Evolutionary conservation across 2,888 invertebrate species (phyloP), one percentile per base, ranked within the genome.

Genomic region (Zhengitettix transpicula): DNA sequence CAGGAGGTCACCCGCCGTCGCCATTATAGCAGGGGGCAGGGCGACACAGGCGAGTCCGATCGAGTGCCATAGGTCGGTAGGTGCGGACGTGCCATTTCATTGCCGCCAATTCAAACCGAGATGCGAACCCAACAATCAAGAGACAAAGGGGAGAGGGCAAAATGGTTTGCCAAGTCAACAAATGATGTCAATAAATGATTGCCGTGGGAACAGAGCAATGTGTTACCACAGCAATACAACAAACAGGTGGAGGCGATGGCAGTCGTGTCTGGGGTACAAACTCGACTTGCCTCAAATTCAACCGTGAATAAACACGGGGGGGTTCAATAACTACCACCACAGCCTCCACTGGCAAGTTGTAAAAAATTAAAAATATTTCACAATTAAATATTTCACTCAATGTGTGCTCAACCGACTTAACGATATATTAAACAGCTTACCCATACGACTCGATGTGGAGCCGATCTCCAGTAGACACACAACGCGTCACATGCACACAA

Each of bases 141-240:
- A 80, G 78, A 79, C 78, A 80, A 77, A 75, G 75, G 76, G 75
- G 77, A 78, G 78, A 79, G 78, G 79, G 79, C 78, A 79, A 78
- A 74, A 77, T 77, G 75, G 78, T 78, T 80, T 80, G 79, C 80
- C 79, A 78, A 78, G 78, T 80, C 78, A 80, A 73, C 74, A 72
- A 75, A 71, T 72, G 61, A 62, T 62, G 61, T 61, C 63, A 64
- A 58, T 47, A 47, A 60, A 62, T 58, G 56, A 62, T 63, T 61
- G 63, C 63, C 60, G 60, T 63, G 63, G 60, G 60, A 63, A 63
- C 63, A 63, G 57, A 57, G 53, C 52, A 56, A 56, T 47, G 47
- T 58, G 60, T 64, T 62, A 62, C 64, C 64, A 64, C 55, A 63
- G 62, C 62, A 63, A 64, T 62, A 59, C 56, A 57, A 59, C 52